Evolutionary conservation across 2,113 vertebrate species (phyloP).

Genomic region (Stomatorhinus ivindoensis): DNA sequence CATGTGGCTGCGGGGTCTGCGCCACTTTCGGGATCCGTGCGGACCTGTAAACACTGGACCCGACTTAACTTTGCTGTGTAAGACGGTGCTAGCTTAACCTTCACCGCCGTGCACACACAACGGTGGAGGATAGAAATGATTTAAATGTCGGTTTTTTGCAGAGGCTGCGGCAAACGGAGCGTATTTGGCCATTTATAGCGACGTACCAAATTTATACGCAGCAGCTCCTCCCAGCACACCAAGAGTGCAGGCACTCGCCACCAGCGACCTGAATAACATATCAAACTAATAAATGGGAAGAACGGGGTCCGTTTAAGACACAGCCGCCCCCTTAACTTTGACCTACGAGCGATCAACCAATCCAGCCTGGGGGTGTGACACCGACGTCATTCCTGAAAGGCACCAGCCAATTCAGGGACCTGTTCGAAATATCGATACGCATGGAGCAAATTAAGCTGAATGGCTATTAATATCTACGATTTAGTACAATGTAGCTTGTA

Average conservation of each 20-base stretch:
- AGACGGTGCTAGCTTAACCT: not conserved
- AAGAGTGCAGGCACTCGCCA: conserved; percentile 54
- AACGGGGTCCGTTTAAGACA: conserved; percentile 35
- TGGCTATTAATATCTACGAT: not conserved
- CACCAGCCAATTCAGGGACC: too few species aligned
- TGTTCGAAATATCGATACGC: not conserved
- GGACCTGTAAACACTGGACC: not conserved
- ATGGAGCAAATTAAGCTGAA: not conserved
- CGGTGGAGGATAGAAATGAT: not conserved
- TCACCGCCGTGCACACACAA: not conserved
- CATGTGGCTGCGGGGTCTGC: not conserved
- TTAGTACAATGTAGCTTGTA: not conserved
- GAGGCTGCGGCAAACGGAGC: not conserved
- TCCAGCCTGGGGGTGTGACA: not conserved
- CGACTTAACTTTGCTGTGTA: not conserved
- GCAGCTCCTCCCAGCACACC: conserved; percentile 52
- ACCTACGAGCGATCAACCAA: conserved; percentile 22
- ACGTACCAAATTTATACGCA: conserved; percentile 53
- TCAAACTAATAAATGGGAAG: conserved; percentile 34
- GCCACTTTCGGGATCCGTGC: not conserved
- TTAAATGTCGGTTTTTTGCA: not conserved
- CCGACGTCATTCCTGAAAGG: not conserved
- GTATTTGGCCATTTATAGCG: not conserved
- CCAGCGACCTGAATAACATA: conserved; percentile 57
- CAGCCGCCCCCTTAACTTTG: conserved; percentile 36